Evolutionary conservation across 2,113 vertebrate genomes (phyloP).

Genomic region (Callorhinus ursinus): DNA sequence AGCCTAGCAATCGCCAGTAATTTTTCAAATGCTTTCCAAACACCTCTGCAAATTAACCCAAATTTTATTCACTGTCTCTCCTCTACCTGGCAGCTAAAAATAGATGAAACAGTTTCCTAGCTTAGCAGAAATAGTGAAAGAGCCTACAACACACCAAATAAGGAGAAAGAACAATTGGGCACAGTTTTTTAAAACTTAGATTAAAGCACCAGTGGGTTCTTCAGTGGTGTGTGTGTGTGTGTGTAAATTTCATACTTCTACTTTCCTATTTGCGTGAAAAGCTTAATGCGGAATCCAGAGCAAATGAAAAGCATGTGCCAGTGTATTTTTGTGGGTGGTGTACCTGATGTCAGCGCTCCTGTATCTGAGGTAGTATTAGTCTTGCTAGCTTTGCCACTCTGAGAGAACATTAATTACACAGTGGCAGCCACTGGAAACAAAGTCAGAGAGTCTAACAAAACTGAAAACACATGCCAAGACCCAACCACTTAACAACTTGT

Average conservation of each 20-base stretch:
- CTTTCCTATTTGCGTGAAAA: neutral
- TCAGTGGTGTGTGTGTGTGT: neutral
- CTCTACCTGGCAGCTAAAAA: neutral
- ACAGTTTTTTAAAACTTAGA: neutral
- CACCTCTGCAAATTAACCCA: conserved; percentile 51
- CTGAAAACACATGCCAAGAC: neutral
- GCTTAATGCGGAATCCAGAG: neutral
- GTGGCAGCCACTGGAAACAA: neutral
- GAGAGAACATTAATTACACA: conserved; percentile 25
- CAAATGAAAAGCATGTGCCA: neutral
- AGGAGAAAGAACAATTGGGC: neutral
- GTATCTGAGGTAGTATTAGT: neutral
- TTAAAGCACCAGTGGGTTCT: neutral
- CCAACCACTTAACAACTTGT: conserved; percentile 35
- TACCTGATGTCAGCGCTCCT: neutral
- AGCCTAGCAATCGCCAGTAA: neutral
- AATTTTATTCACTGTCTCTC: neutral
- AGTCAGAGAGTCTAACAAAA: conserved; percentile 33
- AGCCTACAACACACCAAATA: neutral
- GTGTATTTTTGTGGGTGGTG: neutral
- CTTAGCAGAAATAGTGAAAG: neutral
- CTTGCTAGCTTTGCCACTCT: neutral
- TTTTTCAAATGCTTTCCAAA: conserved; percentile 59
- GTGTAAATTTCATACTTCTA: neutral
- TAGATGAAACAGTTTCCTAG: neutral